Percentiles rank a stretch among this genome's conserved stretches.
These are phyloP conservation scores for Andrena cerasifolii DNA, from an alignment of 1,140 invertebrate genomes.

Conservation along the genomic window DNA sequence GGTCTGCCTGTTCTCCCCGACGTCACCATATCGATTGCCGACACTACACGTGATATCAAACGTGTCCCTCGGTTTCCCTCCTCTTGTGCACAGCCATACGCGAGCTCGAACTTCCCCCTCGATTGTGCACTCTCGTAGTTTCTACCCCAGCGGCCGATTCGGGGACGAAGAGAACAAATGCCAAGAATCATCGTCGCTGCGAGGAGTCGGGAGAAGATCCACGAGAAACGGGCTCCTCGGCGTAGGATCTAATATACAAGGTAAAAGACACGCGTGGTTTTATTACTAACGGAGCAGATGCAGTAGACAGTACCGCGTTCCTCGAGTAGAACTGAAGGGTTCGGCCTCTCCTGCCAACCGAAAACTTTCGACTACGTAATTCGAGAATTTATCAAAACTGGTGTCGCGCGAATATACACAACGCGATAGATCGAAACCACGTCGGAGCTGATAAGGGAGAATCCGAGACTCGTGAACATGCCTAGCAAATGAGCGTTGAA, in stretches of 20 bases:
- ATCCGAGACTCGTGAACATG: not conserved
- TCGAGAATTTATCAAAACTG: not conserved
- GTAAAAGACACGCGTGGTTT: too few relatives aligned
- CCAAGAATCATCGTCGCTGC: too few relatives aligned
- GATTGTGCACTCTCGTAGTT: constrained; percentile 5
- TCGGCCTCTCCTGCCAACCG: too few relatives aligned
- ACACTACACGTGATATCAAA: constrained; percentile 47
- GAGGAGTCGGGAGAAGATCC: too few relatives aligned
- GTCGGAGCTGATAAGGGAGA: not conserved
- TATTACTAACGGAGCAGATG: too few relatives aligned
- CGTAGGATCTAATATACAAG: too few relatives aligned
- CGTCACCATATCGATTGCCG: constrained; percentile 72
- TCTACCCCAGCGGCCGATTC: constrained; percentile 50
- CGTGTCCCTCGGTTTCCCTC: constrained; percentile 13
- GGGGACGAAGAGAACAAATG: constrained; percentile 46
- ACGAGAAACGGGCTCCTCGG: too few relatives aligned
- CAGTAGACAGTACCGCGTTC: too few relatives aligned
- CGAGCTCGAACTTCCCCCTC: not conserved
- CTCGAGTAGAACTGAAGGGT: too few relatives aligned
- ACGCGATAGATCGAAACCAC: not conserved
- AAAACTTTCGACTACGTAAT: too few relatives aligned
- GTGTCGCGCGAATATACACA: constrained; percentile 20
- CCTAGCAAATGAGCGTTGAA: not conserved
- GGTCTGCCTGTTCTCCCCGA: constrained; percentile 50
- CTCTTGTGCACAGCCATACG: not conserved